Evolutionary conservation across 2,797 vertebrate species (phyloP), one percentile per base, ranked within the genome.

Genomic region (Crypturellus tataupa): DNA sequence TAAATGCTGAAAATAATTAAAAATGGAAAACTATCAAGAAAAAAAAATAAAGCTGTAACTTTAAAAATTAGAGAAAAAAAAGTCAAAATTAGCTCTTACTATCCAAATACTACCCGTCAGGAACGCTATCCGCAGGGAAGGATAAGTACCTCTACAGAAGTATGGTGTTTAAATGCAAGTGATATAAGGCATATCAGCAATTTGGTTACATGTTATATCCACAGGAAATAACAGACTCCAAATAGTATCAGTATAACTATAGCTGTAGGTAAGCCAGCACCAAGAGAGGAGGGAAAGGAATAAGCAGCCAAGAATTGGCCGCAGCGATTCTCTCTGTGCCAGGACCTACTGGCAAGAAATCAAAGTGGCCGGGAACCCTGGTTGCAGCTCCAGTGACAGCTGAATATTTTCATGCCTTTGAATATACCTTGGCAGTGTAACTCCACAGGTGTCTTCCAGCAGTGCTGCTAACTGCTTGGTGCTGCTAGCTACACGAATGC

Each of bases 401-500:
- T 64, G 29, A 12, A 21, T 14, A 60, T 4, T 67, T 80, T 3
- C 11, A 15, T 39, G 56, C 21, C 59, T 58, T 59, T 25, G 59
- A 68, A 88, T 90, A n/a, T 9, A 56, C 0, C 63, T 80, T 69
- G 7, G 13, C 33, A 33, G n/a, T 77, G 59, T 29, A 65, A 72
- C 33, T 10, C 14, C 62, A 39, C 20, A n/a, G n/a, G 27, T 47
- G 29, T 44, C 86, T 63, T 25, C 53, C 62, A 60, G 53, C 33
- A 64, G 0, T 3, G n/a, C 4, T 60, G 44, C 55, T 76, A 33
- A 18, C 29, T 56, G 29, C 29, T n/a, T n/a, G 53, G 53, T n/a
- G 53, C 53, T 64, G 25, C 44, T 37, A 39, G n/a, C 33, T 39
- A 2, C 0, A 76, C 12, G 39, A 85, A 47, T 6, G 5, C 0